Base-by-base conservation (phyloP, 2,113 vertebrate genomes). In the Myrmophylax atrothorax region DNA sequence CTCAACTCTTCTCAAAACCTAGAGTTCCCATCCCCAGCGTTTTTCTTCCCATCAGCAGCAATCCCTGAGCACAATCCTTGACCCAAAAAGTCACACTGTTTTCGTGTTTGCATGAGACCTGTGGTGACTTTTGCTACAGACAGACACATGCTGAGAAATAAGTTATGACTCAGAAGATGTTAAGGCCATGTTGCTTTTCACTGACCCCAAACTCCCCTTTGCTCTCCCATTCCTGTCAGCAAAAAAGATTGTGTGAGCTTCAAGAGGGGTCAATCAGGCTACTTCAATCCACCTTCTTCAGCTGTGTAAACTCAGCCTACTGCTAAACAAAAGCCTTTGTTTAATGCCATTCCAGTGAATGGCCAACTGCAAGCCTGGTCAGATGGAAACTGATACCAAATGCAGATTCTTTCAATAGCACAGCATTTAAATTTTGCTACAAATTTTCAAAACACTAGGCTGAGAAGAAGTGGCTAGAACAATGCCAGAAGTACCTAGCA, bases 291-390 rank as follows among this genome's bases (percentile, higher is more conserved):
- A 89, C 77, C 60, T 91, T 84, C 76, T 82, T 93, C 95, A 95
- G 80, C 89, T 95, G 89, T 94, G 93, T 91, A 96, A 52, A 84
- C 91, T 94, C 73, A 74, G 68, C 20, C 67, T 60, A 24, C 77
- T 81, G 78, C 56, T 76, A n/a, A 95, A 96, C 93, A 94, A 92
- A 95, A 91, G 89, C 94, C 49, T 97, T 96, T 96, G 87, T 95
- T 93, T 92, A 63, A 81, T 52, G 52, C 44, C 47, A 81, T 62
- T 75, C 42, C 74, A 75, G 31, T 59, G 47, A 94, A 89, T 49
- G 87, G 40, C 76, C 91, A 93, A 70, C 74, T 90, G n/a, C 66
- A 73, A 78, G 72, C 35, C 79, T 91, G 89, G n/a, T 81, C 86
- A 94, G 77, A 91, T 91, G 84, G 80, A 82, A 95, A 82, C 82